These are phyloP conservation scores for Scaptomyza pallida DNA, from an alignment of 1,140 invertebrate species.

Conservation along the genomic window DNA sequence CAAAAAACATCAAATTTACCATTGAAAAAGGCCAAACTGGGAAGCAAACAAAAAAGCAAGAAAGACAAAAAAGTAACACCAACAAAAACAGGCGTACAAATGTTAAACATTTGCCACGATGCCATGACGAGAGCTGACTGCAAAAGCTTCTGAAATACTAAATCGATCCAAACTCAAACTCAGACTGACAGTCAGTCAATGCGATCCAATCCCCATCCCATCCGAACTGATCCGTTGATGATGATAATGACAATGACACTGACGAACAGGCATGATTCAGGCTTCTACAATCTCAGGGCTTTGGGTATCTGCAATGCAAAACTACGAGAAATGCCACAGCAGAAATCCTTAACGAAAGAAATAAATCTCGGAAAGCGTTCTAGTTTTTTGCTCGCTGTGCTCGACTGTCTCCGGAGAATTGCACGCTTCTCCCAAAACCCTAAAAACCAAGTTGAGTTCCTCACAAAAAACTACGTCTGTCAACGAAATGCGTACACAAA, in stretches of 20 bases:
- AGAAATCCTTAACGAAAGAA: slow-evolving; percentile 79
- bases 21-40: slow-evolving; percentile 13
- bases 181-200: slow-evolving; percentile 32
- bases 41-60: slow-evolving; percentile 42
- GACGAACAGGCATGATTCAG: slow-evolving; percentile 48
- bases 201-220: slow-evolving; percentile 9
- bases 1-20: slow-evolving; percentile 36
- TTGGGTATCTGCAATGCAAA: slow-evolving; percentile 76
- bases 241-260: slow-evolving; percentile 55
- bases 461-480: slow-evolving; percentile 40
- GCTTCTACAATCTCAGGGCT: slow-evolving; percentile 12
- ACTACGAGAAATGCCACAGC: slow-evolving; percentile 47
- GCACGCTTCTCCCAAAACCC: slow-evolving; percentile 57
- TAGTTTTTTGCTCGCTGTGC: slow-evolving; percentile 67
- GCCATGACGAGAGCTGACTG: slow-evolving; percentile 73
- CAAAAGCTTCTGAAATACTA: slow-evolving; percentile 49
- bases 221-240: background rate
- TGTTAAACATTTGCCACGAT: slow-evolving; percentile 80
- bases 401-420: slow-evolving; percentile 76
- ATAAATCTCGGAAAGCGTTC: slow-evolving; percentile 72
- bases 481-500: slow-evolving; percentile 67
- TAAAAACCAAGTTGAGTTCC: background rate
- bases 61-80: slow-evolving; percentile 27
- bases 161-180: background rate
- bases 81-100: slow-evolving; percentile 78